Conservation (phyloP, 2,113 vertebrate genomes). For the Labeo rohita region DNA sequence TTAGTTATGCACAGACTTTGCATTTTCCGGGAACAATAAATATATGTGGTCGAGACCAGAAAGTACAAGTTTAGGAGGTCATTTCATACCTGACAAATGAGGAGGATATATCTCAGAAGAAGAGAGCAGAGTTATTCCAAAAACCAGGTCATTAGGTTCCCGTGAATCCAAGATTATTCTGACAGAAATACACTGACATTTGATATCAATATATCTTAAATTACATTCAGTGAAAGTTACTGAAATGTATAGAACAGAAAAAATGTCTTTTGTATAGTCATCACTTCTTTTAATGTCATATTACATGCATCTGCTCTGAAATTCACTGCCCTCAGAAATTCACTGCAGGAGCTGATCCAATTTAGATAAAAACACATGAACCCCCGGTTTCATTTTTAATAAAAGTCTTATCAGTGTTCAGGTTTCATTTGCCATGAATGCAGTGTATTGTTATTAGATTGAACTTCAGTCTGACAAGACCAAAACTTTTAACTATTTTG, state of each 20-base stretch:
- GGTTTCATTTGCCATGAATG: neutral
- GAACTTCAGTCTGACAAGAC: neutral
- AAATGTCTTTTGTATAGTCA: neutral
- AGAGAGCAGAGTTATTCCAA: neutral
- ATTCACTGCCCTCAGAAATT: slow-evolving; percentile 1
- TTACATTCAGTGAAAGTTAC: neutral
- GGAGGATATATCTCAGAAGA: neutral
- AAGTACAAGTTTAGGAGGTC: neutral
- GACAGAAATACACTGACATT: neutral
- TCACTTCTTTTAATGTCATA: neutral
- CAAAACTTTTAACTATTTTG: neutral
- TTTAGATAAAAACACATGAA: neutral
- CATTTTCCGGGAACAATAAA: neutral
- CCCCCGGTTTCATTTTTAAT: slow-evolving; percentile 2
- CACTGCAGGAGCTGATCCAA: neutral
- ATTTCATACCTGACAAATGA: slow-evolving; percentile 1
- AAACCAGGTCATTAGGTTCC: neutral
- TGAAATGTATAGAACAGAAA: neutral
- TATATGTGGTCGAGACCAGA: neutral
- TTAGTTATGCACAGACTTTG: neutral
- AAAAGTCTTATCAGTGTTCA: neutral
- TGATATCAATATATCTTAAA: neutral
- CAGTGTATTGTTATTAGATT: neutral
- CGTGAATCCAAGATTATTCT: neutral
- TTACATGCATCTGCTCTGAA: neutral